Conservation (phyloP, 2,113 vertebrate species). For the Ornithorhynchus anatinus region DNA sequence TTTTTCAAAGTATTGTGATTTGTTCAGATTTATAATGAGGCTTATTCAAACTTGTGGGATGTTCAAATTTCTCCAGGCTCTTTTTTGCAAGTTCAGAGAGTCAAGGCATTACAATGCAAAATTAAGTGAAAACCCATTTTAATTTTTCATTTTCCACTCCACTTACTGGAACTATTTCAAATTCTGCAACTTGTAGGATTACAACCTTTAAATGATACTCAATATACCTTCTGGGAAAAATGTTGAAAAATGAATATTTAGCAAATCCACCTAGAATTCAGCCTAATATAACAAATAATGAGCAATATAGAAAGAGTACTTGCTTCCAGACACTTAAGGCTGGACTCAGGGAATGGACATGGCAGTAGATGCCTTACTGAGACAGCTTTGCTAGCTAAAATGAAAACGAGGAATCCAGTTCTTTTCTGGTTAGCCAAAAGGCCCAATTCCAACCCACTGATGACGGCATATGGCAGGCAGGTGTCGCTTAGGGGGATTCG, state of each 20-base stretch:
- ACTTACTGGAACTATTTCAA: constrained; percentile 1
- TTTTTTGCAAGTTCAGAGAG: constrained; percentile 11
- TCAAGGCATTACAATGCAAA: constrained; percentile 13
- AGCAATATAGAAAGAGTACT: background rate
- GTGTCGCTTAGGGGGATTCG: too few species aligned
- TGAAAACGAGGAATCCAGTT: constrained; percentile 4
- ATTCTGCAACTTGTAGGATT: constrained; percentile 1
- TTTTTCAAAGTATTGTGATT: too few species aligned
- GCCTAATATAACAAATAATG: background rate
- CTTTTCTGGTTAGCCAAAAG: too few species aligned
- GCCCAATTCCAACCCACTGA: too few species aligned
- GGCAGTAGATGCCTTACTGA: constrained; percentile 11
- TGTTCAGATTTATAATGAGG: too few species aligned
- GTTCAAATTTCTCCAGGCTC: background rate
- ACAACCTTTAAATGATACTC: constrained; percentile 19
- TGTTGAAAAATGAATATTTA: constrained; percentile 18
- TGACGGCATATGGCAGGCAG: too few species aligned
- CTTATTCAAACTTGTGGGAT: background rate
- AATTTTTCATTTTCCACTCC: constrained; percentile 12
- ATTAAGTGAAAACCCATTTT: constrained; percentile 5
- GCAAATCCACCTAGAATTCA: background rate
- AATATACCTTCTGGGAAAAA: background rate
- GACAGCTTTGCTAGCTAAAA: background rate
- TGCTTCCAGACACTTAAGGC: constrained; percentile 23
- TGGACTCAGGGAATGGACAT: background rate